Evolutionary conservation across 2,797 vertebrate genomes (phyloP).

Genomic region (Enoplosus armatus): DNA sequence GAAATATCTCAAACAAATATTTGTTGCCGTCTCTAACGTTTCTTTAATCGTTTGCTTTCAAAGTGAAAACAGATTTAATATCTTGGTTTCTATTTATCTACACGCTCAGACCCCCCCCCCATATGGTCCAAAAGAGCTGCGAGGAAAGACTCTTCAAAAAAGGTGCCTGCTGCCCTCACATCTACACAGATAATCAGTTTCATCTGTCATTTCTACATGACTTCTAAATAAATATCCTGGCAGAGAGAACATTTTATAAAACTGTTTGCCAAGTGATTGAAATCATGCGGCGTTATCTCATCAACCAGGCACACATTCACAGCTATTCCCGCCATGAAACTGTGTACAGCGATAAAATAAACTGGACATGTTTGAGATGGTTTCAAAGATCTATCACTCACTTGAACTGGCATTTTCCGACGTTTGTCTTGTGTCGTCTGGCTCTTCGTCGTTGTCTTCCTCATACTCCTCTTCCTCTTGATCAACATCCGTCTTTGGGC

Average conservation of each 20-base stretch:
- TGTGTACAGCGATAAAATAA: too few relatives aligned
- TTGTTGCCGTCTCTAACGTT: slow-evolving; percentile 2
- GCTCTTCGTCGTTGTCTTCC: slow-evolving; percentile 67
- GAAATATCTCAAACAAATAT: slow-evolving; percentile 11
- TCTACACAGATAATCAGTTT: background rate
- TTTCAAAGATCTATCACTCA: slow-evolving; percentile 51
- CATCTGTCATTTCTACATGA: background rate
- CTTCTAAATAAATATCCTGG: slow-evolving; percentile 11
- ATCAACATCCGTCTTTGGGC: slow-evolving; percentile 68
- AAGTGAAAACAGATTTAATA: slow-evolving; percentile 32
- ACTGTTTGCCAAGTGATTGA: background rate
- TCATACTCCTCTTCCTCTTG: slow-evolving; percentile 79
- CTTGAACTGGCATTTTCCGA: slow-evolving; percentile 86
- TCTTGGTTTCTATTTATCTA: slow-evolving; percentile 28
- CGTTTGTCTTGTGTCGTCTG: slow-evolving; percentile 81
- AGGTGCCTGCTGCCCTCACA: background rate
- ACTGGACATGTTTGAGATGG: background rate
- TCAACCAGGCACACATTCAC: background rate
- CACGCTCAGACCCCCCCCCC: background rate
- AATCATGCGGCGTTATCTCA: background rate
- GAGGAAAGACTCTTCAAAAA: slow-evolving; percentile 9
- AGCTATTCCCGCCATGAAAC: too few relatives aligned
- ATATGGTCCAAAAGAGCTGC: slow-evolving; percentile 7
- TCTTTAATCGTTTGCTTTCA: slow-evolving; percentile 32
- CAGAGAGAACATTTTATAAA: background rate